These are phyloP conservation scores for Xanthorhoe designata DNA, from an alignment of 2,888 invertebrate species.

Conservation along the genomic window DNA sequence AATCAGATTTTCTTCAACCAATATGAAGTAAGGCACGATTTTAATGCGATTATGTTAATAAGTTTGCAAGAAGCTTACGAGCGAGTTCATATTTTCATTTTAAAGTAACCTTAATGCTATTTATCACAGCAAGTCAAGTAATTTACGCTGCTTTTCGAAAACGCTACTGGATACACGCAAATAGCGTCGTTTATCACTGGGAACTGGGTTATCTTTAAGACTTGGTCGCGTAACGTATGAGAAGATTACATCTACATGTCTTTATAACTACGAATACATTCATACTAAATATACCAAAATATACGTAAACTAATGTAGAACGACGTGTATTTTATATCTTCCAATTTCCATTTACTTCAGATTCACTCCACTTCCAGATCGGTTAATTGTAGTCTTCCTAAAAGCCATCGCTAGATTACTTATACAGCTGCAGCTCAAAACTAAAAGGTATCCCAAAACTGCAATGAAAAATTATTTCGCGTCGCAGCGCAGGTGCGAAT, in stretches of 20 bases:
- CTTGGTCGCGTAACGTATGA: not conserved
- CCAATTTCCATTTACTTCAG: not conserved
- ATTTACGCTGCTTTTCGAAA: slow-evolving; percentile 26
- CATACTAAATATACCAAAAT: not conserved
- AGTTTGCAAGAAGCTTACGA: slow-evolving; percentile 43
- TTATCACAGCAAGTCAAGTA: slow-evolving; percentile 26
- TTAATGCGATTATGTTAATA: slow-evolving; percentile 44
- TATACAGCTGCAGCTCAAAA: slow-evolving; percentile 27
- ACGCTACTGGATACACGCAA: slow-evolving; percentile 22
- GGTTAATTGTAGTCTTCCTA: not conserved
- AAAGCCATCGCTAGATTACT: slow-evolving; percentile 6
- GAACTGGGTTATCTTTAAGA: slow-evolving; percentile 10
- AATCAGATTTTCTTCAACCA: slow-evolving; percentile 3
- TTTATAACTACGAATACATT: not conserved
- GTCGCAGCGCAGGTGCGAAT: slow-evolving; percentile 56
- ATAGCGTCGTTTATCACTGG: slow-evolving; percentile 22
- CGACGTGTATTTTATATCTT: not conserved
- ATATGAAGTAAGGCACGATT: slow-evolving; percentile 30
- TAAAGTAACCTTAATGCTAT: slow-evolving; percentile 29
- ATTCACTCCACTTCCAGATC: too few relatives aligned
- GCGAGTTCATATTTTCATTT: slow-evolving; percentile 38
- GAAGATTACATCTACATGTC: not conserved
- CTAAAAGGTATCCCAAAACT: slow-evolving; percentile 40
- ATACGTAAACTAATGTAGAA: not conserved
- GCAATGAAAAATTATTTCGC: slow-evolving; percentile 51